Percentiles rank a stretch among this genome's conserved stretches.
Conservation (phyloP, 2,797 vertebrate species). For the Phoeniculus purpureus region DNA sequence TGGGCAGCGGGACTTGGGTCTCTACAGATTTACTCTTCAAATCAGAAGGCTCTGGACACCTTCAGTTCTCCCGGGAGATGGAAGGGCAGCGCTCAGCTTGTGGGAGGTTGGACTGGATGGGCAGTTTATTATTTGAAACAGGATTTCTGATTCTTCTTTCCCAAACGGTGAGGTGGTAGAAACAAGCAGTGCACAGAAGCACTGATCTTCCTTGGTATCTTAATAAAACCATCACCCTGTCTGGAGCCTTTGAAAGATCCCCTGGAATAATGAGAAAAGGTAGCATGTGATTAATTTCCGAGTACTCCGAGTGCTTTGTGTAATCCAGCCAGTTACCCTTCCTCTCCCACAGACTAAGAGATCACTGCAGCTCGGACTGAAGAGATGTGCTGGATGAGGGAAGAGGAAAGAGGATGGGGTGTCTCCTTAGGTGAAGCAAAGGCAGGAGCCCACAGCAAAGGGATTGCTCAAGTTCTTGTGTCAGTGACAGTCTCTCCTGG, state of each 20-base stretch:
- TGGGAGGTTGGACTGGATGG: too few species aligned
- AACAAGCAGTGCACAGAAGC: background rate
- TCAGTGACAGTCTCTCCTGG: background rate
- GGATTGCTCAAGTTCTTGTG: background rate
- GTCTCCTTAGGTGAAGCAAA: background rate
- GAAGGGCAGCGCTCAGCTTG: too few species aligned
- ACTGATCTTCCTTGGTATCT: background rate
- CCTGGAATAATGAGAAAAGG: conserved; percentile 25
- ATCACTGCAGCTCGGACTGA: background rate
- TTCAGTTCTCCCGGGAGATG: background rate
- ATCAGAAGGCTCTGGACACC: background rate
- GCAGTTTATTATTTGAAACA: too few species aligned
- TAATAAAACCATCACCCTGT: background rate
- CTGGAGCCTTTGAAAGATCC: background rate
- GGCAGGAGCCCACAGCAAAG: background rate
- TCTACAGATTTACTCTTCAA: background rate
- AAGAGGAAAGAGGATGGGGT: background rate
- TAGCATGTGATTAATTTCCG: conserved; percentile 21
- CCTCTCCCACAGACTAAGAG: background rate
- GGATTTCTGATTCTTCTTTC: background rate
- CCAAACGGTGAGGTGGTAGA: background rate
- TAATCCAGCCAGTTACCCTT: background rate
- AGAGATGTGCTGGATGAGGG: background rate
- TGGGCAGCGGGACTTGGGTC: background rate
- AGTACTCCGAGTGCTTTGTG: background rate